Percentiles rank a stretch among this genome's conserved stretches.
Conservation (phyloP, 2,797 vertebrate species). For the Hydrocynus forskahlii region DNA sequence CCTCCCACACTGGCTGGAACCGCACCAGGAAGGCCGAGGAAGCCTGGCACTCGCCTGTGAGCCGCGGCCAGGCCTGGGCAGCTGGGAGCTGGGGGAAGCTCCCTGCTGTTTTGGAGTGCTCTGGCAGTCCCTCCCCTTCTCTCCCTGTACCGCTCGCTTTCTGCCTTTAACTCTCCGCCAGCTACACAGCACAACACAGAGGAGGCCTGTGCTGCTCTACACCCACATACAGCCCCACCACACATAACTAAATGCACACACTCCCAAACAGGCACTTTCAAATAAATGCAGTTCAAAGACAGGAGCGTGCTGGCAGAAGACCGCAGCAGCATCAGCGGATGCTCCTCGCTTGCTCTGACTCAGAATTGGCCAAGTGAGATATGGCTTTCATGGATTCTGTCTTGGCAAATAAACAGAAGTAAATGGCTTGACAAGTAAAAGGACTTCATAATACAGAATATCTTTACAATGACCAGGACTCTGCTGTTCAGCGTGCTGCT, state of each 20-base stretch:
- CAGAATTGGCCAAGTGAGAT: neutral
- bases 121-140: slow-evolving; percentile 67
- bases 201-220: slow-evolving; percentile 68
- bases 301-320: slow-evolving; percentile 70
- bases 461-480: slow-evolving; percentile 48
- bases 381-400: neutral
- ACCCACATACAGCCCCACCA: slow-evolving; percentile 61
- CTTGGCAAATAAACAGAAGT: neutral
- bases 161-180: slow-evolving; percentile 76
- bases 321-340: slow-evolving; percentile 65
- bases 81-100: slow-evolving; percentile 80
- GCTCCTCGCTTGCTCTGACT: slow-evolving; percentile 69
- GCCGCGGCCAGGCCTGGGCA: slow-evolving; percentile 76
- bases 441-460: neutral
- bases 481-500: slow-evolving; percentile 69
- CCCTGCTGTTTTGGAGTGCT: slow-evolving; percentile 75
- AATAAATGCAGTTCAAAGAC: slow-evolving; percentile 70
- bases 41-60: slow-evolving; percentile 78
- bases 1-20: slow-evolving; percentile 68
- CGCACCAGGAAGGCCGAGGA: slow-evolving; percentile 72
- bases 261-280: slow-evolving; percentile 62
- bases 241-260: slow-evolving; percentile 38
- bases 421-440: neutral
- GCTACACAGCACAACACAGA: slow-evolving; percentile 76
- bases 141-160: slow-evolving; percentile 65